Evolutionary conservation across 2,797 vertebrate genomes (phyloP), one percentile per base, ranked within the genome.

Genomic region (Dallia pectoralis): DNA sequence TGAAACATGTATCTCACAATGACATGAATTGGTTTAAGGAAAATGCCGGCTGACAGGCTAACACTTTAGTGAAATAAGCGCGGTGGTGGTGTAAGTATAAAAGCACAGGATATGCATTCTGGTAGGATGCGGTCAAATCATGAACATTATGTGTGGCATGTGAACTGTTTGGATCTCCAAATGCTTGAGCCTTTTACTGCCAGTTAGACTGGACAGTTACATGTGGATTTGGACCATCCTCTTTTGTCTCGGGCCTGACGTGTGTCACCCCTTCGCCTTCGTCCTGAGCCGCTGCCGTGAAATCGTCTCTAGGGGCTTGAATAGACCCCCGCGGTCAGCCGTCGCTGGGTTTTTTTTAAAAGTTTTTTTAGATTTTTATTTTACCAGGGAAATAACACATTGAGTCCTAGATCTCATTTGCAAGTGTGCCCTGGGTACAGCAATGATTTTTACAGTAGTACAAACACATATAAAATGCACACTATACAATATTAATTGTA

Each of bases 161-260:
- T 77, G 76, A 80, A 75, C 64, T 32, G 12, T 73, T 81, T 59
- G 67, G 32, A 77, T 78, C 71, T 32, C 69, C 47, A 68, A 53
- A 68, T 56, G 51, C 29, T 67, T 68, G 27, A 3, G 22, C 62
- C 67, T 85, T 44, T 44, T 81, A 85, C 74, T 83, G 84, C 62
- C 84, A 76, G 61, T 40, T 40, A 65, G 73, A 83, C 69, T 33
- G 47, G 44, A 67, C 71, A 25, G 48, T 77, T 22, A 22, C 36
- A 73, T 69, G 65, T n/a, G 29, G 67, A 40, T 29, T 47, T 4
- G 15, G 30, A 51, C 33, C 68, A 29, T 48, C 48, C 62, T 73
- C 49, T 70, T 40, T 64, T 77, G 78, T 33, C 33, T 76, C 66
- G 74, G 70, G 66, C 36, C 33, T 73, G 72, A 79, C 68, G 47